Percentiles rank a stretch among this genome's conserved stretches.
phyloP scores from a whole-genome alignment of 1,140 invertebrate species.

The Octopus sinensis region DNA sequence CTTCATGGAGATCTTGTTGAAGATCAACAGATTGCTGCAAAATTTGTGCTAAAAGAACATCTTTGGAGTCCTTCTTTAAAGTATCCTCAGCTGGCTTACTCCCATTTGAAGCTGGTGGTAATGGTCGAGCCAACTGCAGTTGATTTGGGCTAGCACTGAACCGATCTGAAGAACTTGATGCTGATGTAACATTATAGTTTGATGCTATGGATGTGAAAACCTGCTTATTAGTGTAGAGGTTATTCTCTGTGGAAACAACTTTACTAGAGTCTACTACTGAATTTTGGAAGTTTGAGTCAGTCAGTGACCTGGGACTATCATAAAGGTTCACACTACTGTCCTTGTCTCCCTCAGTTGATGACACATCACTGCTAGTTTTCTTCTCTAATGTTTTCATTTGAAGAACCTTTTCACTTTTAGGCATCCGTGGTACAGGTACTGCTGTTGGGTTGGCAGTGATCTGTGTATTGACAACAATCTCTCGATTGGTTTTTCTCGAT shows the following conservation, averaged over 20 bases:
- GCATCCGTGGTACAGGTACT: slow-evolving; percentile 46
- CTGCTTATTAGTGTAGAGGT: slow-evolving; percentile 12
- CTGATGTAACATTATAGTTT: slow-evolving; percentile 20
- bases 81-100: slow-evolving; percentile 27
- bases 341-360: slow-evolving; percentile 21
- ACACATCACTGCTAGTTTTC: slow-evolving; percentile 19
- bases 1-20: slow-evolving; percentile 39
- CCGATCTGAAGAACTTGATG: background rate
- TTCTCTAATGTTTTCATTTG: slow-evolving; percentile 30
- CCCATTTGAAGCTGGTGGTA: slow-evolving; percentile 20
- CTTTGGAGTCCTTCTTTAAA: slow-evolving; percentile 19
- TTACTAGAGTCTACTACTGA: slow-evolving; percentile 22
- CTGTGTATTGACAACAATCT: slow-evolving; percentile 60
- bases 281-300: slow-evolving; percentile 33
- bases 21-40: slow-evolving; percentile 50
- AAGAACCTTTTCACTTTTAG: slow-evolving; percentile 44
- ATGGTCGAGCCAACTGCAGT: slow-evolving; percentile 20
- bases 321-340: slow-evolving; percentile 19
- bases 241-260: background rate
- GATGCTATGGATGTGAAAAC: slow-evolving; percentile 14
- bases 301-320: slow-evolving; percentile 27
- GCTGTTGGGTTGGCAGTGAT: slow-evolving; percentile 43
- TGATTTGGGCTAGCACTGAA: slow-evolving; percentile 1
- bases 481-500: slow-evolving; percentile 72
- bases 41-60: slow-evolving; percentile 47